Conservation (phyloP, 2,797 vertebrate species). For the Anisognathus igniventris region DNA sequence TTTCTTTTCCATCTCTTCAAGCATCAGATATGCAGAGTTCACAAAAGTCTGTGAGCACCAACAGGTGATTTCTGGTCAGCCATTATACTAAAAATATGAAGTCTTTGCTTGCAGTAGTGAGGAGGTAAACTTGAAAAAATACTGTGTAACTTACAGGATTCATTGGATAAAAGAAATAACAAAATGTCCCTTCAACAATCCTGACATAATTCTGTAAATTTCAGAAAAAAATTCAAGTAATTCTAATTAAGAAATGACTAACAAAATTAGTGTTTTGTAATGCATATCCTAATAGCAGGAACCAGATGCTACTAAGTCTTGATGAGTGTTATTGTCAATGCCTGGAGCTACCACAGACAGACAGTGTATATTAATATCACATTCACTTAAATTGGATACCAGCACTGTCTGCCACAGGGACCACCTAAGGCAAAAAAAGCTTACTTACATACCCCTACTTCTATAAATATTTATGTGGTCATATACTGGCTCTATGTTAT, state of each 20-base stretch:
- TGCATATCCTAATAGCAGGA: conserved; percentile 2
- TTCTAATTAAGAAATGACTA: conserved; percentile 32
- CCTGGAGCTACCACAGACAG: conserved; percentile 17
- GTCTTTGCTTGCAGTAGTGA: neutral
- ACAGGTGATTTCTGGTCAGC: neutral
- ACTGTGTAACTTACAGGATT: neutral
- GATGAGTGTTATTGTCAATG: neutral
- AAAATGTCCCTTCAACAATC: neutral
- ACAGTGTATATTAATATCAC: neutral
- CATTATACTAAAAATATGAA: neutral
- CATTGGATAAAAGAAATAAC: neutral
- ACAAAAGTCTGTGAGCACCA: neutral
- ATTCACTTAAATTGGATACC: neutral
- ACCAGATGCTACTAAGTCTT: conserved; percentile 15
- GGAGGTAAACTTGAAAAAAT: neutral
- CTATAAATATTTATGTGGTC: conserved; percentile 9
- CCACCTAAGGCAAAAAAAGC: neutral
- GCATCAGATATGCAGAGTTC: neutral
- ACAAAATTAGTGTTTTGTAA: neutral
- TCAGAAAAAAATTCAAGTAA: neutral
- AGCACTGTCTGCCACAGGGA: neutral
- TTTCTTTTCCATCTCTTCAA: neutral
- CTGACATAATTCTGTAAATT: neutral
- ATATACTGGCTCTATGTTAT: neutral
- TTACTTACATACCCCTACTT: neutral